A percentile compares a stretch with the other conserved stretches of the same genome.
Evolutionary conservation across 2,797 vertebrate species (phyloP).

Genomic region (Amblyraja radiata): DNA sequence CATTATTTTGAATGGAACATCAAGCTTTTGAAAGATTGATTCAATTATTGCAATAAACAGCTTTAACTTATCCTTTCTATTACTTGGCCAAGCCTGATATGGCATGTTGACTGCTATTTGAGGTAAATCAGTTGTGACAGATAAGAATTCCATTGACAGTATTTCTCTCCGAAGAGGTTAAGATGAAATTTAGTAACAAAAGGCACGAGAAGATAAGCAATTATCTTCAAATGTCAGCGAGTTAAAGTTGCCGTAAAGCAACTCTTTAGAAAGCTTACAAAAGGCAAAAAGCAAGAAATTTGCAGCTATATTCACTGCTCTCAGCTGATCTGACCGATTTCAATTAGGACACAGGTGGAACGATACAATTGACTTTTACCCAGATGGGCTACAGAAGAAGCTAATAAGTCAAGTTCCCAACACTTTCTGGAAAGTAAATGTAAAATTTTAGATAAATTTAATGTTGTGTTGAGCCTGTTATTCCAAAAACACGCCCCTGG

Average conservation of each 20-base stretch:
- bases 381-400: background rate
- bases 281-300: background rate
- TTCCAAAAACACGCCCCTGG: background rate
- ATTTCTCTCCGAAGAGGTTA: background rate
- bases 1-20: background rate
- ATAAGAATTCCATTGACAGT: background rate
- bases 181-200: slow-evolving; percentile 23
- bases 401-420: background rate
- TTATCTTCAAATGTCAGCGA: slow-evolving; percentile 13
- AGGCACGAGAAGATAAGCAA: slow-evolving; percentile 17
- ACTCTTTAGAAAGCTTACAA: background rate
- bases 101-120: background rate
- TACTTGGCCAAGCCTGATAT: background rate
- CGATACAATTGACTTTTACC: background rate
- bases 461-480: background rate
- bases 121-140: slow-evolving; percentile 2
- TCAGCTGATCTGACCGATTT: background rate
- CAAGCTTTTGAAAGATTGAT: background rate
- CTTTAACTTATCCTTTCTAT: background rate
- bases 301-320: background rate
- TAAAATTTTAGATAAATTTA: background rate
- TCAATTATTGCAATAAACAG: slow-evolving; percentile 6
- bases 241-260: background rate
- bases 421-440: background rate
- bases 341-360: background rate